These are phyloP conservation scores for Ceyx margarethae DNA, from an alignment of 2,113 vertebrate genomes.

Conservation along the genomic window DNA sequence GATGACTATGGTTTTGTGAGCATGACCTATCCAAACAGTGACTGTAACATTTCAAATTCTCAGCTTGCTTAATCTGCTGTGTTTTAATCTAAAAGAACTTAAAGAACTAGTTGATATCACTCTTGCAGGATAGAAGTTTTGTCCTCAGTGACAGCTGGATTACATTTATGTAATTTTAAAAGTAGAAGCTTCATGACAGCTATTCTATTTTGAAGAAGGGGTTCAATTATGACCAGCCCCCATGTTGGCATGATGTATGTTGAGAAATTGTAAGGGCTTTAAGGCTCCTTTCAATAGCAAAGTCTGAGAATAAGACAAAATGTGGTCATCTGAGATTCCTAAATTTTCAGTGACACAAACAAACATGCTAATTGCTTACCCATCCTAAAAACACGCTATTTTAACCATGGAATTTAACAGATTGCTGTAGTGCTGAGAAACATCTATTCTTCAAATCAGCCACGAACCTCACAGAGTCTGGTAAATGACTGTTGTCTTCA, in stretches of 20 bases:
- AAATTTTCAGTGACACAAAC: background rate
- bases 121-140: background rate
- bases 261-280: background rate
- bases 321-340: background rate
- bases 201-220: background rate
- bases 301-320: background rate
- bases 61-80: background rate
- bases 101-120: background rate
- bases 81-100: background rate
- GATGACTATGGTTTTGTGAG: accelerated
- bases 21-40: background rate
- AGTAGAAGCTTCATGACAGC: background rate
- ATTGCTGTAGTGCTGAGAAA: background rate
- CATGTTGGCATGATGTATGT: background rate
- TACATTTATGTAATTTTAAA: background rate
- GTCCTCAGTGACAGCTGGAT: background rate
- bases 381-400: background rate
- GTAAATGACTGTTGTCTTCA: background rate
- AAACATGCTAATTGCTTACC: background rate
- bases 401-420: background rate
- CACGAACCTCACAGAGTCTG: background rate
- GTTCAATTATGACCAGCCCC: background rate
- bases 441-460: background rate
- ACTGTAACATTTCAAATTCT: background rate
- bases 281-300: background rate